phyloP scores from a whole-genome alignment of 2,113 vertebrate genomes.

The Odobenus rosmarus region DNA sequence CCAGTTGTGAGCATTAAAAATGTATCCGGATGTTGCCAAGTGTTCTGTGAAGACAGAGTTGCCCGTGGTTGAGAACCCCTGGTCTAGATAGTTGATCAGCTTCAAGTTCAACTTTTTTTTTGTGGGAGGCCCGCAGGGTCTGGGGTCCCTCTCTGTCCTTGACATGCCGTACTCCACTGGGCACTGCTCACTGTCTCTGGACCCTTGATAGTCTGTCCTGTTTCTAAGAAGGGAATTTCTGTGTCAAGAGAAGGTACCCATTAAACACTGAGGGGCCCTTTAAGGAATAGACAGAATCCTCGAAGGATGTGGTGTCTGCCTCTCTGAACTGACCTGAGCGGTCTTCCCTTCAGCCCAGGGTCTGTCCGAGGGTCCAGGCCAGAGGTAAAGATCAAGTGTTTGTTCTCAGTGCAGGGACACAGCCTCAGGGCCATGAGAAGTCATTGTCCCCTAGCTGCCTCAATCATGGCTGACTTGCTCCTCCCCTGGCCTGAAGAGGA shows the following conservation, averaged over 20 bases:
- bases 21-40: neutral
- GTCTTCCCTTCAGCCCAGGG: neutral
- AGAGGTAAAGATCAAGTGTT: neutral
- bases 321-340: neutral
- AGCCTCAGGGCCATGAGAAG: neutral
- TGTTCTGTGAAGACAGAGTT: neutral
- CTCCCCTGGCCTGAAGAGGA: neutral
- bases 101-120: neutral
- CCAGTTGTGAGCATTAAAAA: neutral
- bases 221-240: neutral
- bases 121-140: fast-evolving
- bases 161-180: neutral
- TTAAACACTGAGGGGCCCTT: neutral
- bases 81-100: neutral
- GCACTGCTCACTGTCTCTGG: neutral
- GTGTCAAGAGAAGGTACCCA: neutral
- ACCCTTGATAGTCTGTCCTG: neutral
- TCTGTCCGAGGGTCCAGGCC: neutral
- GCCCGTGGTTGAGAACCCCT: neutral
- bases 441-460: neutral
- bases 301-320: neutral
- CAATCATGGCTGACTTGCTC: neutral
- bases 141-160: neutral
- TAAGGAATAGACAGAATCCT: neutral
- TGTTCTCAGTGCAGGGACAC: neutral